Evolutionary conservation across 2,888 invertebrate genomes (phyloP), one percentile per base, ranked within the genome.

Genomic region (Baccha elongata): DNA sequence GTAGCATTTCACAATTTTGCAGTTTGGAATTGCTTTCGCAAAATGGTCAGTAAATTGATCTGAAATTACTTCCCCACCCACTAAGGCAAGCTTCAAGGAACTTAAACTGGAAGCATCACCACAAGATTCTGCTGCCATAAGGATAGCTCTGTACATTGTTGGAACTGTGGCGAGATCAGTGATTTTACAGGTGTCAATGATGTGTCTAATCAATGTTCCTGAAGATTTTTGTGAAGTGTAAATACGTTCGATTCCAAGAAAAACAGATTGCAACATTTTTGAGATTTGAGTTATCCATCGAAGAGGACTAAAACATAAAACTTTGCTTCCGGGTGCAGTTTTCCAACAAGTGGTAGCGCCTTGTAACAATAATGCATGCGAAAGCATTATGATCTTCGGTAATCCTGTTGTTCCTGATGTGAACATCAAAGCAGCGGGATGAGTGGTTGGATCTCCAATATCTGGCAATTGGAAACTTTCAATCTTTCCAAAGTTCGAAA

Each of bases 261-360:
- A 67, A 2, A 81, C 64, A 10, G 84, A 71, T 46, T 85, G 84
- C 32, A 85, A 15, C 21, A 84, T 52, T 11, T 10, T 6, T 23
- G 64, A 4, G 84, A 62, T 62, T 85, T 84, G 32, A 40, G 85
- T 84, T n/a, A 85, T 85, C 85, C 85, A 86, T 1, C 86, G 84
- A 5, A 85, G 58, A 6, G 84, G 75, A 42, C 84, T 81, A 1
- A 81, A 48, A 10, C 80, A 79, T n/a, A 84, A 81, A 6, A 86
- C 55, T 19, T 48, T 32, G 1, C 58, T 79, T 3, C 29, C 46
- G 0, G 44, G 29, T 0, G 29, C 11, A 3, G 60, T 42, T 3
- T 75, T 21, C 85, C 86, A 46, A 19, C 46, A 86, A 80, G 81
- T 68, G 21, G 74, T 62, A 0, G 83, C 11, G 1, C 81, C 74